Conservation (phyloP, 2,888 invertebrate genomes). For the Dexiosoma caninum region DNA sequence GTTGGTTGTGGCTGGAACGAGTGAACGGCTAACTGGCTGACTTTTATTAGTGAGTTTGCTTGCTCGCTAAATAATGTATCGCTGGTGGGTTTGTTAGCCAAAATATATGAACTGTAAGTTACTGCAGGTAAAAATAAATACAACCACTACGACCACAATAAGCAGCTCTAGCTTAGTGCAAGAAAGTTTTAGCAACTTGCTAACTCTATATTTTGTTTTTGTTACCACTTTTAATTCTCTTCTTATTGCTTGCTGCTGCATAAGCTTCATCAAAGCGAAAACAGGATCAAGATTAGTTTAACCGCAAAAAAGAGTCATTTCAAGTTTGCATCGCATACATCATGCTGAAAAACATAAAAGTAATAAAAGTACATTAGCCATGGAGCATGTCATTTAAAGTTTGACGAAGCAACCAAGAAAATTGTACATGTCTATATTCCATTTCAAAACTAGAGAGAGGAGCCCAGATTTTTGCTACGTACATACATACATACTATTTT, state of each 20-base stretch:
- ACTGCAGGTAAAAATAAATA: constrained; percentile 46
- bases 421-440: not conserved
- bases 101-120: constrained; percentile 50
- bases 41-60: not conserved
- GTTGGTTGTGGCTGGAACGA: constrained; percentile 26
- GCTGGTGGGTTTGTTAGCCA: constrained; percentile 48
- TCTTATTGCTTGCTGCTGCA: constrained; percentile 9
- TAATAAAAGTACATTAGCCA: not conserved
- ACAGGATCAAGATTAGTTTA: constrained; percentile 61
- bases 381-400: not conserved
- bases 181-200: constrained; percentile 43
- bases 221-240: constrained; percentile 14
- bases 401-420: constrained; percentile 6
- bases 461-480: not conserved
- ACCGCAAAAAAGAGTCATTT: constrained; percentile 56
- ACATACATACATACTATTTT: too few species aligned
- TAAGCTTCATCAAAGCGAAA: constrained; percentile 24
- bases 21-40: constrained; percentile 6
- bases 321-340: constrained; percentile 55
- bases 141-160: constrained; percentile 19
- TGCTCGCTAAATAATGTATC: constrained; percentile 32
- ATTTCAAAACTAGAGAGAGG: not conserved
- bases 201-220: constrained; percentile 23
- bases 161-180: constrained; percentile 21
- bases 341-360: constrained; percentile 1